A percentile compares a stretch with the other conserved stretches of the same genome.
Conservation (phyloP, 2,888 invertebrate species). For the Nebria salina region DNA sequence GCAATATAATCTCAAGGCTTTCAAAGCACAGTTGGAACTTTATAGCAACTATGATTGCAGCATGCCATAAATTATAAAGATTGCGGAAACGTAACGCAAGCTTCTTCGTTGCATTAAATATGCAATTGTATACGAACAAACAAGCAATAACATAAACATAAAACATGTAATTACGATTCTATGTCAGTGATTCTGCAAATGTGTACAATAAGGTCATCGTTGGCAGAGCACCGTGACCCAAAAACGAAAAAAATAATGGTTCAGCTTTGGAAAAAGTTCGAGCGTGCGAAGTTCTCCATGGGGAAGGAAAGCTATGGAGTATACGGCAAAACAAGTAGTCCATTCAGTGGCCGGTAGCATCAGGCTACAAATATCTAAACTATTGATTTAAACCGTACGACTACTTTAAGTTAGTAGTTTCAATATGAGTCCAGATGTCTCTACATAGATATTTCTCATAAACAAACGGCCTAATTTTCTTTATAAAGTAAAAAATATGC, state of each 20-base stretch:
- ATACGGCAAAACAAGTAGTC: slow-evolving; percentile 28
- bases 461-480: background rate
- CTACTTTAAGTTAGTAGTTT: no score
- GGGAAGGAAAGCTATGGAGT: background rate
- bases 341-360: slow-evolving; percentile 2
- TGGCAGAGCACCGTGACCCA: slow-evolving; percentile 15
- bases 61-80: slow-evolving; percentile 28
- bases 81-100: slow-evolving; percentile 26
- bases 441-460: no score
- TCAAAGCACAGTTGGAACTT: background rate
- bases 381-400: background rate
- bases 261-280: background rate
- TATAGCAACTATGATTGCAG: slow-evolving; percentile 26
- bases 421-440: no score
- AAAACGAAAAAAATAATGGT: slow-evolving; percentile 11
- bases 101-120: slow-evolving; percentile 36
- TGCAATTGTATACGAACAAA: slow-evolving; percentile 20
- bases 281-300: background rate
- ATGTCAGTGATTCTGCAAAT: background rate
- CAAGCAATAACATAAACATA: background rate
- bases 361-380: slow-evolving; percentile 20
- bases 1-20: slow-evolving; percentile 1
- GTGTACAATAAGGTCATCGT: background rate
- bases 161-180: background rate
- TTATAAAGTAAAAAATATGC: background rate